Evolutionary conservation across 2,113 vertebrate species (phyloP), one percentile per base, ranked within the genome.

Genomic region (Otolemur garnettii): DNA sequence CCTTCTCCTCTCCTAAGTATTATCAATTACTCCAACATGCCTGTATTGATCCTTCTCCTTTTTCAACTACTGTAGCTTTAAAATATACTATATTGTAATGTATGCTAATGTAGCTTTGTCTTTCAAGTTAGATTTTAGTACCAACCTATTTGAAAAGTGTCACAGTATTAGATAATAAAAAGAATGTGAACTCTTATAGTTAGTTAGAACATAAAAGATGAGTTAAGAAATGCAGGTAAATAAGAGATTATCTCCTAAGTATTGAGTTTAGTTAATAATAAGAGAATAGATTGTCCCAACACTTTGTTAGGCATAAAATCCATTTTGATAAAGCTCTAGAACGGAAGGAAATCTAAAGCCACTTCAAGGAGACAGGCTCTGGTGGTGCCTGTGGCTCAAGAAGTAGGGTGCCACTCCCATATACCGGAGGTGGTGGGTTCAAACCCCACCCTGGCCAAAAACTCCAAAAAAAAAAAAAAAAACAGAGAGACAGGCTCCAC

Each of bases 111-210:
- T 35, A 81, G 22, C 13, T 30, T 71, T 59, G 8, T 85, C 18
- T 93, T 87, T 87, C 13, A 22, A 91, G n/a, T 5, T 87, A 69
- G 35, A 69, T 91, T 91, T 64, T 71, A 82, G 69, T 90, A 45
- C 5, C 1, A 35, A 21, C 28, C 15, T 91, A 50, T 66, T 28
- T 90, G 26, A 88, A 84, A 89, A 8, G 0, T 72, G 35, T 55
- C 80, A 92, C 5, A 50, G 5, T 80, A 35, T 62, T 78, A 77
- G 11, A 62, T 53, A 78, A 88, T 59, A 84, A 59, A 79, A 83
- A 19, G 7, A 94, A 82, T n/a, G 42, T 64, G 50, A 26, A 75
- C 45, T 26, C 24, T 79, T 92, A 28, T 30, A 72, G 72, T 26
- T 53, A 53, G 35, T 26, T 53, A 53, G 35, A 94, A 24, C 59